Conservation (phyloP, 2,113 vertebrate genomes). For the Semnornis frantzii region DNA sequence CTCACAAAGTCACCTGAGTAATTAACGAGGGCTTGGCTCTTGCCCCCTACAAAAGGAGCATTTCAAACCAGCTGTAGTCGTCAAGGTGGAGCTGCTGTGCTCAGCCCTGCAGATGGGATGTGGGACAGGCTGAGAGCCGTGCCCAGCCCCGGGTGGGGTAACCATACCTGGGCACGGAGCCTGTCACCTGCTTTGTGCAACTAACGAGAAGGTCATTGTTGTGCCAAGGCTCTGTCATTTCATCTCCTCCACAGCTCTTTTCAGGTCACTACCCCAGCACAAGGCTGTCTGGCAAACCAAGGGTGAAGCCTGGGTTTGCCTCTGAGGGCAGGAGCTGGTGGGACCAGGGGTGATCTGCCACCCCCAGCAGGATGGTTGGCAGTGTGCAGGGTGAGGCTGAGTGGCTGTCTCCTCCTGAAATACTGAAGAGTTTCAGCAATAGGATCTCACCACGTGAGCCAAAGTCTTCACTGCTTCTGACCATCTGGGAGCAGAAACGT, state of each 20-base stretch:
- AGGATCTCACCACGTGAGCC: background rate
- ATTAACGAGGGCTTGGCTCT: background rate
- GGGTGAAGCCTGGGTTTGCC: background rate
- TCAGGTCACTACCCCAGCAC: background rate
- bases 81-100: background rate
- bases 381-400: background rate
- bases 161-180: background rate
- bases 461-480: background rate
- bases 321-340: background rate
- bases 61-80: background rate
- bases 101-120: background rate
- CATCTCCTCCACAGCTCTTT: constrained; percentile 7
- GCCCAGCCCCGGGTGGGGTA: background rate
- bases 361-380: background rate
- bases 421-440: background rate
- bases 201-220: constrained; percentile 2
- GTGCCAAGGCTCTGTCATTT: background rate
- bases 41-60: background rate
- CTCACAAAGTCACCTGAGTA: background rate
- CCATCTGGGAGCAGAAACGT: background rate
- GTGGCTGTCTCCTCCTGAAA: background rate
- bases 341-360: background rate
- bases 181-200: background rate
- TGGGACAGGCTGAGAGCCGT: accelerated
- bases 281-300: background rate